Percentiles rank a stretch among this genome's conserved stretches.
Conservation (phyloP, 2,113 vertebrate genomes). For the Albula glossodonta region DNA sequence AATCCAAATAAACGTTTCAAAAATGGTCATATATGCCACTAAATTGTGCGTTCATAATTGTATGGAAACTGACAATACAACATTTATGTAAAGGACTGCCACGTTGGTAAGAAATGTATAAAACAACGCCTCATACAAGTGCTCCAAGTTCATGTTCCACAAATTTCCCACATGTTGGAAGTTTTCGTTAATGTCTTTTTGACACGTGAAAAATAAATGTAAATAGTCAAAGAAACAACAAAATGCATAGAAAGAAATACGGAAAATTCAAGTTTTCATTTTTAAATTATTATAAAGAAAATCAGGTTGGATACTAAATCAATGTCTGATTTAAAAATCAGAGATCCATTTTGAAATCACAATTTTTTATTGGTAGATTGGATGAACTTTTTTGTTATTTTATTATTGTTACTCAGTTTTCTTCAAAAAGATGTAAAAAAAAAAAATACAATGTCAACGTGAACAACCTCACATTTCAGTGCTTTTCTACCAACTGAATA, state of each 20-base stretch:
- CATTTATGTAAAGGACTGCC: neutral
- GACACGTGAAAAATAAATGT: neutral
- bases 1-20: neutral
- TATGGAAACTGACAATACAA: neutral
- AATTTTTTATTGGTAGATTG: neutral
- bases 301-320: neutral
- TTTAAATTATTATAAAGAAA: neutral
- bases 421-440: neutral
- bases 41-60: neutral
- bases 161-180: neutral
- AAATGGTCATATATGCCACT: neutral
- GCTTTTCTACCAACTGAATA: conserved; percentile 44
- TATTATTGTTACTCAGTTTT: neutral
- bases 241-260: neutral
- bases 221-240: neutral
- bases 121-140: neutral
- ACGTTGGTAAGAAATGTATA: neutral
- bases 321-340: neutral
- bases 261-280: neutral
- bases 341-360: neutral
- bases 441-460: conserved; percentile 20
- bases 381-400: neutral
- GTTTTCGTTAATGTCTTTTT: neutral
- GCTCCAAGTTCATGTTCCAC: neutral
- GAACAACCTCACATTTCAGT: conserved; percentile 54